Percentiles rank a stretch among this genome's conserved stretches.
These are phyloP conservation scores for Epinephelus awoara DNA, from an alignment of 2,797 vertebrate genomes.

Conservation along the genomic window DNA sequence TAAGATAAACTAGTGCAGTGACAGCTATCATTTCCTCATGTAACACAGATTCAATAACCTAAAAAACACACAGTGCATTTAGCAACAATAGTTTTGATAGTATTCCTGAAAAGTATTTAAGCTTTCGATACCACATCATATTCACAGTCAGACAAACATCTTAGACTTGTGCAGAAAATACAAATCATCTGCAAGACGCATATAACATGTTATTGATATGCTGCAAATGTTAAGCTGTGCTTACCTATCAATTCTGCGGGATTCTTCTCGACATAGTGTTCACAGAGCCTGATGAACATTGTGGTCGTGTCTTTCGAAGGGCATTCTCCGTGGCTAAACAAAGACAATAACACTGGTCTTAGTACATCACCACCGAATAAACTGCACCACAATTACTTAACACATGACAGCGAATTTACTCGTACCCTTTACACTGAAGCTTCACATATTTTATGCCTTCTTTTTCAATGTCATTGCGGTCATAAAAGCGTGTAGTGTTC, in stretches of 20 bases:
- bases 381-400: neutral
- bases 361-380: neutral
- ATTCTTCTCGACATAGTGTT: constrained; percentile 93
- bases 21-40: neutral
- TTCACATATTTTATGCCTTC: constrained; percentile 96
- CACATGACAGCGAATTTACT: neutral
- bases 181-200: neutral
- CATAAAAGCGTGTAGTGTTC: constrained; percentile 97
- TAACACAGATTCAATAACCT: neutral
- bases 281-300: constrained; percentile 93
- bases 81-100: neutral
- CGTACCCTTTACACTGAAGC: constrained; percentile 97
- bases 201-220: no score
- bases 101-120: neutral
- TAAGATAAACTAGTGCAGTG: neutral
- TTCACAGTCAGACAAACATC: neutral
- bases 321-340: constrained; percentile 93
- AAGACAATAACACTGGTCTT: neutral
- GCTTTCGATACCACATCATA: neutral
- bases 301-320: constrained; percentile 92
- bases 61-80: neutral
- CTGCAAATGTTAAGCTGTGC: neutral
- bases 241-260: constrained; percentile 95
- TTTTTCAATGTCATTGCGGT: constrained; percentile 95
- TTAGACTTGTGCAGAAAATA: neutral